Evolutionary conservation across 37 sponge, comb jelly and placozoan genomes (phyloP).

Genomic region (Halichondria panicea): DNA sequence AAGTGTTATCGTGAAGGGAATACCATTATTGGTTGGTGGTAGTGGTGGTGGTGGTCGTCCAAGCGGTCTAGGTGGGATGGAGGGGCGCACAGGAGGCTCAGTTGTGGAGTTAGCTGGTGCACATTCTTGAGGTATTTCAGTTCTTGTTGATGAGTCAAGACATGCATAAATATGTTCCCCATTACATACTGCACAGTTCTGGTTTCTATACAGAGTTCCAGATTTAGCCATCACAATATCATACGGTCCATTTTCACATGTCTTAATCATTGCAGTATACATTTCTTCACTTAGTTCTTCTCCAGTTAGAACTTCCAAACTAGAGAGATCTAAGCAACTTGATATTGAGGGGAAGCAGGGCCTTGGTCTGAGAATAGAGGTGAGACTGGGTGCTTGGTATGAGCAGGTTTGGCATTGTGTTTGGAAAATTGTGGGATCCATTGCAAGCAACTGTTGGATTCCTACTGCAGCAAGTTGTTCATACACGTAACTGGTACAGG

Average conservation of each 20-base stretch:
- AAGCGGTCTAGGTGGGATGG: no score
- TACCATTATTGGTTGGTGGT: no score
- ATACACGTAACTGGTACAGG: not conserved
- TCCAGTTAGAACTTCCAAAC: not conserved
- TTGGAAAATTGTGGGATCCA: not conserved
- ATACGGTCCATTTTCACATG: not conserved
- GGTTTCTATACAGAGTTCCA: not conserved
- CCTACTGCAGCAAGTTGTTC: not conserved
- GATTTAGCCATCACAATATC: not conserved
- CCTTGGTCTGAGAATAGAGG: not conserved
- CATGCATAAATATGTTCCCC: no score
- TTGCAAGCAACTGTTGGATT: not conserved
- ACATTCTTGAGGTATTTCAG: no score
- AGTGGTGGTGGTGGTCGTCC: no score
- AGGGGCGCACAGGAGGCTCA: no score
- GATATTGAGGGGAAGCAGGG: not conserved
- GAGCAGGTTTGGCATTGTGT: not conserved
- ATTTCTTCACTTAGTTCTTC: not conserved
- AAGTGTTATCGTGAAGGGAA: no score
- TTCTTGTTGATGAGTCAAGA: not conserved
- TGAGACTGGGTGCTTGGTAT: not conserved
- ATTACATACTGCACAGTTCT: no score
- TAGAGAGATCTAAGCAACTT: not conserved
- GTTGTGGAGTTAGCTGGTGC: no score
- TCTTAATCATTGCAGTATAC: not conserved